Evolutionary conservation across 2,113 vertebrate genomes (phyloP), one percentile per base, ranked within the genome.

Genomic region (Pao palembangensis): DNA sequence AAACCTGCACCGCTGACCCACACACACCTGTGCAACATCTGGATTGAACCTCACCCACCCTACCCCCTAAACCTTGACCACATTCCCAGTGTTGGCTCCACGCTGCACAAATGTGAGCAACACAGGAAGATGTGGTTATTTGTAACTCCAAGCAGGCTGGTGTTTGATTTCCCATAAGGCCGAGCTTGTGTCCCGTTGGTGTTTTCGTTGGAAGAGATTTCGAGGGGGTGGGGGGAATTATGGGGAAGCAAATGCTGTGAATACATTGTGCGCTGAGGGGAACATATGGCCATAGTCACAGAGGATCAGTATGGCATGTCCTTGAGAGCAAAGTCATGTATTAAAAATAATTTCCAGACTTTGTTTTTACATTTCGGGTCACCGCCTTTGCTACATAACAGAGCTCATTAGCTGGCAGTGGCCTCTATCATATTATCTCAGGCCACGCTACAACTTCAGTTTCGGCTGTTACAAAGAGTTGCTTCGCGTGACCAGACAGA

Each of bases 221-320:
- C 8, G 44, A 4, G 21, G 6, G 15, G 14, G 18, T 28, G 7
- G 51, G 49, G 34, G 68, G 13, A 16, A 64, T 78, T 63, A 72
- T 77, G 67, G 80, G 78, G 61, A 68, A 81, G 74, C 73, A 82
- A 82, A 84, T 75, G 69, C 16, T 61, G 62, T 54, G 69, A 78
- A 56, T 72, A 74, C 52, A 64, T 19, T 71, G 52, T 57, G 41
- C 19, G 18, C 10, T 20, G 47, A 8, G 59, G 51, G 57, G 49
- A 73, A 54, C 73, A 70, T 28, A 49, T 69, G 77, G 61, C 50
- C 14, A 41, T 17, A 44, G 15, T 50, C 55, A 53, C 42, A 58
- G 28, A 54, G 60, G 14, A 48, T n/a, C 31, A 17, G 17, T 19
- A 3, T 0, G 2, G 41, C 61, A 50, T 8, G 6, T 58, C 58